A percentile compares a stretch with the other conserved stretches of the same genome.
Evolutionary conservation across 2,888 invertebrate genomes (phyloP).

Genomic region (Hirtodrosophila cameraria): DNA sequence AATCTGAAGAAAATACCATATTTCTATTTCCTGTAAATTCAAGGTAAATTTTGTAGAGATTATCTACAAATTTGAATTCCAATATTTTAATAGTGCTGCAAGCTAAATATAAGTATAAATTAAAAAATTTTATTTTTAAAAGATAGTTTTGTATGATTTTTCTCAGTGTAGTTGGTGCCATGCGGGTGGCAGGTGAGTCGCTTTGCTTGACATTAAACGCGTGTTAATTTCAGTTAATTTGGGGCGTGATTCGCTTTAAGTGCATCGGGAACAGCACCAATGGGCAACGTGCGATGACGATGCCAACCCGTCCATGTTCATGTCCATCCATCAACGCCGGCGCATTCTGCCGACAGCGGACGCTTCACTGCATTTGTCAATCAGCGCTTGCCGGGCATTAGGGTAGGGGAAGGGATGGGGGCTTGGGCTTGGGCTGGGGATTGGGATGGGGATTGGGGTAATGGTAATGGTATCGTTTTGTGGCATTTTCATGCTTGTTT

Average conservation of each 20-base stretch:
- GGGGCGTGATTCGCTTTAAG: constrained; percentile 53
- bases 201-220: constrained; percentile 73
- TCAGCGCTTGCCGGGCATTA: constrained; percentile 43
- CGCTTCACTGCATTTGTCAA: constrained; percentile 72
- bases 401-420: background rate
- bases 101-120: too few species aligned
- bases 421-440: too few species aligned
- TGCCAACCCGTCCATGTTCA: constrained; percentile 38
- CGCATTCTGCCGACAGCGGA: constrained; percentile 40
- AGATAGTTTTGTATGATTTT: too few species aligned
- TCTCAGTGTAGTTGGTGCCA: constrained; percentile 4
- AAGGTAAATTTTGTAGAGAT: too few species aligned
- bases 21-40: too few species aligned
- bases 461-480: constrained; percentile 22
- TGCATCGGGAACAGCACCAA: background rate
- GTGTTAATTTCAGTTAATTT: constrained; percentile 78
- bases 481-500: constrained; percentile 52
- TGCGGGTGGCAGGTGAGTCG: constrained; percentile 68
- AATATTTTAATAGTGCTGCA: too few species aligned
- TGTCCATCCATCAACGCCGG: constrained; percentile 66
- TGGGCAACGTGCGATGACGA: constrained; percentile 4
- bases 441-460: background rate
- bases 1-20: too few species aligned
- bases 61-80: too few species aligned
- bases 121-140: too few species aligned